A percentile compares a stretch with the other conserved stretches of the same genome.
Conservation (phyloP, 1,140 invertebrate species). For the Bombus ignitus region DNA sequence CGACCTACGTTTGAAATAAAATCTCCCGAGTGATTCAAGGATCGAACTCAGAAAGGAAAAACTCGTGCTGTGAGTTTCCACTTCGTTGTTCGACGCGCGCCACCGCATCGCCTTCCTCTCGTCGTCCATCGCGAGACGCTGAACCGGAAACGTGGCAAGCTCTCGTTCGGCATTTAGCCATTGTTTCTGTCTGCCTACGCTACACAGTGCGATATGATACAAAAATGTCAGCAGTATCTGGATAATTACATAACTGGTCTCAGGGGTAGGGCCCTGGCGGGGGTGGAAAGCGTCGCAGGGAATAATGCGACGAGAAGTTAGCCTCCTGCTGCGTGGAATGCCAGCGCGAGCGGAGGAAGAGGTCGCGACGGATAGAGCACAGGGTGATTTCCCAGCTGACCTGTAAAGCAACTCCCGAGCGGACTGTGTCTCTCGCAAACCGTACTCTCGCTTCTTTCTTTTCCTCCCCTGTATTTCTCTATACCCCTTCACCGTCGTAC, state of each 20-base stretch:
- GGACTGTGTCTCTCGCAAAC: constrained; percentile 67
- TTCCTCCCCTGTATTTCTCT: constrained; percentile 36
- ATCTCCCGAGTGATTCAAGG: background rate
- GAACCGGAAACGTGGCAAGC: background rate
- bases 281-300: constrained; percentile 11
- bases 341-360: constrained; percentile 48
- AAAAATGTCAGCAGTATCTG: constrained; percentile 77
- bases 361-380: constrained; percentile 69
- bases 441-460: constrained; percentile 40
- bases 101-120: too few species aligned
- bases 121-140: background rate
- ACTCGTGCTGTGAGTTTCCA: background rate
- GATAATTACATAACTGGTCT: constrained; percentile 78
- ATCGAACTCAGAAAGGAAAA: background rate
- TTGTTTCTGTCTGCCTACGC: background rate
- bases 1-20: background rate
- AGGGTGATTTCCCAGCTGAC: constrained; percentile 84
- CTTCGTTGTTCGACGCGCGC: background rate
- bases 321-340: constrained; percentile 32
- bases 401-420: constrained; percentile 80
- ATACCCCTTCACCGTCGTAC: background rate
- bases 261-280: constrained; percentile 9
- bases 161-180: constrained; percentile 10
- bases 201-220: constrained; percentile 70
- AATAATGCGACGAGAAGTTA: constrained; percentile 55